Percentiles rank a stretch among this genome's conserved stretches.
Evolutionary conservation across 2,888 invertebrate genomes (phyloP).

Genomic region (Fragum sueziense): DNA sequence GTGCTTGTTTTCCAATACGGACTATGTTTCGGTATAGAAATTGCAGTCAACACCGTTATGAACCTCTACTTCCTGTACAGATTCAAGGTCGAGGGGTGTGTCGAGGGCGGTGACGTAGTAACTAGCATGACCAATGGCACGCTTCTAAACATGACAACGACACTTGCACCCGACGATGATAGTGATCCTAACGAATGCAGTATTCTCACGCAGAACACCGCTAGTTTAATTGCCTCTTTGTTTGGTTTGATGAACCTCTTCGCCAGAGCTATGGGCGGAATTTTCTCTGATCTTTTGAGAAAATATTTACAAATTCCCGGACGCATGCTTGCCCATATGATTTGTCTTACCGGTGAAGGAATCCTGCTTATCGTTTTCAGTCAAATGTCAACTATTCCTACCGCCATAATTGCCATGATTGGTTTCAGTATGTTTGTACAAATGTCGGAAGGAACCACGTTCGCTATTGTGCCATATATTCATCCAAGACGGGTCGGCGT

Average conservation of each 20-base stretch:
- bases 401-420: background rate
- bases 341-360: slow-evolving; percentile 40
- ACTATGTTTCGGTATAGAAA: slow-evolving; percentile 27
- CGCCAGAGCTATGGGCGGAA: slow-evolving; percentile 21
- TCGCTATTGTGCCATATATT: slow-evolving; percentile 7
- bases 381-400: slow-evolving; percentile 9
- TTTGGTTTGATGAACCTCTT: slow-evolving; percentile 33
- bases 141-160: background rate
- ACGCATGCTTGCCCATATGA: slow-evolving; percentile 38
- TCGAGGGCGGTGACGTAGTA: background rate
- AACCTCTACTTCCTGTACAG: slow-evolving; percentile 28
- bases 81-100: slow-evolving; percentile 17
- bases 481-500: slow-evolving; percentile 37
- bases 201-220: slow-evolving; percentile 15
- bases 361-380: slow-evolving; percentile 48
- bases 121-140: background rate
- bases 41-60: slow-evolving; percentile 32
- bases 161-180: background rate
- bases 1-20: slow-evolving; percentile 17
- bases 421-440: slow-evolving; percentile 33
- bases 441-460: slow-evolving; percentile 50
- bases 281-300: slow-evolving; percentile 32
- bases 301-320: slow-evolving; percentile 33
- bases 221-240: slow-evolving; percentile 24
- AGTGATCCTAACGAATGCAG: slow-evolving; percentile 17